Percentiles rank a stretch among this genome's conserved stretches.
Conservation (phyloP, 1,140 invertebrate species). For the Radopholus similis region DNA sequence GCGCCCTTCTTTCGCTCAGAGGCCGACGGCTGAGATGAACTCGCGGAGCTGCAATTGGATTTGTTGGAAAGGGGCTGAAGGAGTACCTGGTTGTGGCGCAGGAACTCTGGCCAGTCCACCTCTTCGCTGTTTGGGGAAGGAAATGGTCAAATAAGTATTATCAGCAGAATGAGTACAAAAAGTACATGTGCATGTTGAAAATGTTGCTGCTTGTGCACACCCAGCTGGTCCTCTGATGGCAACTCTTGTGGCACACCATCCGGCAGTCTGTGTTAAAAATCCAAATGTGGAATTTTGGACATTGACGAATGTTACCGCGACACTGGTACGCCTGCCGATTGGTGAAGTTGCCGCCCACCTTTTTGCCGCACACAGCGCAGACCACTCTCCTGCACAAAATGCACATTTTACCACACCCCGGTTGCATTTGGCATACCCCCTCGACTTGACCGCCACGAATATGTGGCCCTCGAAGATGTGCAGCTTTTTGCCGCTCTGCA, state of each 20-base stretch:
- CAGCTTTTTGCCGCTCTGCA: conserved; percentile 16
- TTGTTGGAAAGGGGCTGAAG: background rate
- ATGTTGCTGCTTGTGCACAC: conserved; percentile 3
- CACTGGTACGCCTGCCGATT: conserved; percentile 12
- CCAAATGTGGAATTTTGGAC: background rate
- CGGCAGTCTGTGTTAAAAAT: background rate
- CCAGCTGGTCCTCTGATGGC: conserved; percentile 7
- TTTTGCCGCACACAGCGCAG: conserved; percentile 14
- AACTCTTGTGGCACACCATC: conserved; percentile 15
- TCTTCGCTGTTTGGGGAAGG: too few relatives aligned
- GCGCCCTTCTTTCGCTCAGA: background rate
- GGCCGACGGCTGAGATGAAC: background rate
- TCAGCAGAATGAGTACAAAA: background rate
- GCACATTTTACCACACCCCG: background rate
- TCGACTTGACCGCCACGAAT: conserved; percentile 8
- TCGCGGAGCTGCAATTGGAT: background rate
- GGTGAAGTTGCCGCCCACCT: conserved; percentile 8
- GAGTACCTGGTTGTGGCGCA: conserved; percentile 7
- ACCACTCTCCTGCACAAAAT: background rate
- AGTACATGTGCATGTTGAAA: conserved; percentile 1
- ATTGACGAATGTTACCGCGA: background rate
- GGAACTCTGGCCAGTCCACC: conserved; percentile 16
- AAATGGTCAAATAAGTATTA: background rate
- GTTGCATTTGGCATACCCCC: background rate
- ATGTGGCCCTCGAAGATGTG: conserved; percentile 10